Evolutionary conservation across 2,113 vertebrate species (phyloP), one percentile per base, ranked within the genome.

Genomic region (Parus major): DNA sequence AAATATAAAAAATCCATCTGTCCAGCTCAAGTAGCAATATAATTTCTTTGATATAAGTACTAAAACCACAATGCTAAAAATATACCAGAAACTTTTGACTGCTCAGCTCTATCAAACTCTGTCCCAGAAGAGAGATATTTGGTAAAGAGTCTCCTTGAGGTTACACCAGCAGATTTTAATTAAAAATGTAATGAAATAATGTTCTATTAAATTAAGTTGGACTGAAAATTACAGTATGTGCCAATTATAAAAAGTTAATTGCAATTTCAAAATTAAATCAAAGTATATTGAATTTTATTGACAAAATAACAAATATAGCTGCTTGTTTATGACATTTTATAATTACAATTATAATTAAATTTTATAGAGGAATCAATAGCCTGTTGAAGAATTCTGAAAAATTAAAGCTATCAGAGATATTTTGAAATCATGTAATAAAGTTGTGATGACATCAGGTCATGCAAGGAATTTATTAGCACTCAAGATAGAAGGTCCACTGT

Each of bases 161-260:
- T 82, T 93, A 66, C 22, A 92, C 4, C 10, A 63, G 5, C 0
- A 0, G 11, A 85, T 72, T 84, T 92, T 66, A 93, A 92, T 91
- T 88, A 59, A 84, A 93, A 55, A 36, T 66, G 16, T 88, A 90
- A 82, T 73, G 73, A 84, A 95, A 90, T 89, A 88, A 88, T 65
- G 3, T 72, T 88, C 27, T 71, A 49, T 81, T 31, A 88, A 87
- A 75, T 92, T 88, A 49, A 35, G 6, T 50, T 86, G 61, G 56
- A 82, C 33, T 88, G 53, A 80, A 94, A 82, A 4, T 75, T 94
- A 81, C 35, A 77, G 31, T 53, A 81, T 65, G 15, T 57, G 24
- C 10, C 68, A 96, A 93, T 88, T 89, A 83, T 64, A 89, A 47
- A 61, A 91, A 85, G 23, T 55, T 82, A 91, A 93, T 93, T 87